Conservation (phyloP, 2,113 vertebrate genomes). For the Peromyscus leucopus region DNA sequence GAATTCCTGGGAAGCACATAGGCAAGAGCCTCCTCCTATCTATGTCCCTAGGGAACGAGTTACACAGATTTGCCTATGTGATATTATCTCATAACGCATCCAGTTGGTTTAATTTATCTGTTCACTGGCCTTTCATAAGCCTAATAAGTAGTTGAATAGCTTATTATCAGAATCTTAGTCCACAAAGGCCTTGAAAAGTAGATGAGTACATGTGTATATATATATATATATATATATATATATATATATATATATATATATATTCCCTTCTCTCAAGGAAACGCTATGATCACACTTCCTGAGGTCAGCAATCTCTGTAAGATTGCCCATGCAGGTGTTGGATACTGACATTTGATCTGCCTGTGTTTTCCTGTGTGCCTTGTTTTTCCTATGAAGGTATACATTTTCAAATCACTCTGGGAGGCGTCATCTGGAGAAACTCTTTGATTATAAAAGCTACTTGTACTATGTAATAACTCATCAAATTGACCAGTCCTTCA, state of each 20-base stretch:
- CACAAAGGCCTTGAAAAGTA: not conserved
- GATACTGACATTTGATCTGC: not conserved
- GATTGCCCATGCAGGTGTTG: not conserved
- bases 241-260: too few relatives aligned
- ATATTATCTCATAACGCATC: not conserved
- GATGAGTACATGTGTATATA: too few relatives aligned
- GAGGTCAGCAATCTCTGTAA: not conserved
- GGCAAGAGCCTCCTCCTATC: not conserved
- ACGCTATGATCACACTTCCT: not conserved
- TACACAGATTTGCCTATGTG: not conserved
- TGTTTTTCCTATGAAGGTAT: not conserved
- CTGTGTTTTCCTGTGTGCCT: not conserved
- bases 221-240: too few relatives aligned
- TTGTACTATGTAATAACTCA: not conserved
- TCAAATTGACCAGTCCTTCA: not conserved
- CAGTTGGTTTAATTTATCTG: not conserved
- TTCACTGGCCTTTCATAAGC: not conserved
- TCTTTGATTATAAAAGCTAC: not conserved
- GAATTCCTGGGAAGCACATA: not conserved
- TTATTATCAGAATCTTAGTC: not conserved
- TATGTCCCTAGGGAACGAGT: too few relatives aligned
- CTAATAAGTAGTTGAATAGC: rapidly evolving
- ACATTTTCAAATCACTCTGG: too few relatives aligned
- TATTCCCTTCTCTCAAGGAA: not conserved
- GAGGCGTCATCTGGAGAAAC: too few relatives aligned